Conservation (phyloP, 2,113 vertebrate genomes). For the Psilopsiagon aurifrons region DNA sequence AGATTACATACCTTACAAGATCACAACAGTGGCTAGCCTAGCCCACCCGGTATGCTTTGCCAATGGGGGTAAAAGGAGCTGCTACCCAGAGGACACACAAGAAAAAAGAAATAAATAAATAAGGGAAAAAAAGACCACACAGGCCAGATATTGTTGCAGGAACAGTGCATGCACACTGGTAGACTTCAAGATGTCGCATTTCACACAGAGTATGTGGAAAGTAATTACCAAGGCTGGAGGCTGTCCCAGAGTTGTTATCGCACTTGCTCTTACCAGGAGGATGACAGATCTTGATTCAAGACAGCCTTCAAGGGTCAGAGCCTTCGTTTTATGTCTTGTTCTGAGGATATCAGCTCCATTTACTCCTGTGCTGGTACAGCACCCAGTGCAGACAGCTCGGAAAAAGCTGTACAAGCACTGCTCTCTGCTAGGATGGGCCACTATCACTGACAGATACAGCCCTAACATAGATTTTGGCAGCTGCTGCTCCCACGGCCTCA, state of each 20-base stretch:
- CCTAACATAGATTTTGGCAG: neutral
- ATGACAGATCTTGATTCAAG: neutral
- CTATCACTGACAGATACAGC: neutral
- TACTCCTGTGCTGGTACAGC: neutral
- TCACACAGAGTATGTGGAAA: neutral
- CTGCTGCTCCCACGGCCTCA: neutral
- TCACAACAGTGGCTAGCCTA: neutral
- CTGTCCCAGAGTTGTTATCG: neutral
- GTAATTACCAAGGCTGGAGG: neutral
- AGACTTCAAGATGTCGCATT: neutral
- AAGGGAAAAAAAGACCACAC: neutral
- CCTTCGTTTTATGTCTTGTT: neutral
- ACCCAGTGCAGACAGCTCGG: neutral
- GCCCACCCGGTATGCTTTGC: neutral
- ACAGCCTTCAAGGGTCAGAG: neutral
- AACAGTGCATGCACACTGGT: neutral
- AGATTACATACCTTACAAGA: neutral
- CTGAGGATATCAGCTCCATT: neutral
- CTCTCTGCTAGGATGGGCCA: neutral
- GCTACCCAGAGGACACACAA: neutral
- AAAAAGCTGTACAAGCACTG: neutral
- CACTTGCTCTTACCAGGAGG: neutral
- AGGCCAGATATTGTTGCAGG: neutral
- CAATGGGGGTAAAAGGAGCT: neutral
- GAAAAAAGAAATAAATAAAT: neutral